Evolutionary conservation across 2,888 invertebrate genomes (phyloP).

Genomic region (Heliconius hortense): DNA sequence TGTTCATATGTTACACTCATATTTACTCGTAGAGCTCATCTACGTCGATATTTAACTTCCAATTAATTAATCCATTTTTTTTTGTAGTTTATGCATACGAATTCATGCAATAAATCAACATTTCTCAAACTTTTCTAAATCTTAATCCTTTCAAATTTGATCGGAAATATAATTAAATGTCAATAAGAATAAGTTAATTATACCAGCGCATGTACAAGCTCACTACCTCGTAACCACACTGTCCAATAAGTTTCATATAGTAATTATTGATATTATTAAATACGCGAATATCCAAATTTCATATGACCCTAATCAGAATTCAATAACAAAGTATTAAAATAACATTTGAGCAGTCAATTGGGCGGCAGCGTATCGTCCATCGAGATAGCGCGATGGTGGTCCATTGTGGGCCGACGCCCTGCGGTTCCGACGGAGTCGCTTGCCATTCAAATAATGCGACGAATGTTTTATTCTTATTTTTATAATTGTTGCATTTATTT

Average conservation of each 20-base stretch:
- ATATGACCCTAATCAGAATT: constrained; percentile 44
- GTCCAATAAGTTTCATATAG: background rate
- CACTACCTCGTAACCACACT: background rate
- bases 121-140: background rate
- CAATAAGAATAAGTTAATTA: too few species aligned
- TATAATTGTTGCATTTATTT: constrained; percentile 72
- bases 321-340: constrained; percentile 69
- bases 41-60: background rate
- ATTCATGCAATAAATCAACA: background rate
- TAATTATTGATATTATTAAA: constrained; percentile 1
- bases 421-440: constrained; percentile 55
- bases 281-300: constrained; percentile 35
- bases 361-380: constrained; percentile 78
- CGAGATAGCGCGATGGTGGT: constrained; percentile 79
- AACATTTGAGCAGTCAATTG: constrained; percentile 80
- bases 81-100: background rate
- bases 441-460: constrained; percentile 61
- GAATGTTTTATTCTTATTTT: constrained; percentile 73
- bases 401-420: constrained; percentile 75
- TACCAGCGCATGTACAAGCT: background rate
- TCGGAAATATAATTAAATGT: background rate
- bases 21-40: background rate
- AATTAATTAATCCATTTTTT: background rate
- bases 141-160: background rate
- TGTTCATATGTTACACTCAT: background rate